phyloP scores from a whole-genome alignment of 2,888 invertebrate species.

The Petrolisthes manimaculis region DNA sequence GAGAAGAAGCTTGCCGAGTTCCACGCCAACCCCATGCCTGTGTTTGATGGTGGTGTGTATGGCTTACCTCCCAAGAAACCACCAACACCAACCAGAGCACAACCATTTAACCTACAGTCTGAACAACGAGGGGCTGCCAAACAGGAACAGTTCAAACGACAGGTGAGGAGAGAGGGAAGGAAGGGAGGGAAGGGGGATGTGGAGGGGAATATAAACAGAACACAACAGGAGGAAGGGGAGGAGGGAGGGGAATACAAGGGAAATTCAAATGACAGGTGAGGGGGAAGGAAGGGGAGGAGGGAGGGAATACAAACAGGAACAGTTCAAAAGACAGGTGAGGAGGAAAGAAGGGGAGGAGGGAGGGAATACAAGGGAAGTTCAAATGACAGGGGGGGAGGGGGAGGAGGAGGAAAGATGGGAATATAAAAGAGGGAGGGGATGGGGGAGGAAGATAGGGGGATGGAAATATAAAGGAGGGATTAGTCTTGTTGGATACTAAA shows the following conservation, averaged over 20 bases:
- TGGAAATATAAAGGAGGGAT: too few relatives aligned
- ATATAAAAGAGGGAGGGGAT: constrained; percentile 57
- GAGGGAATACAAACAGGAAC: constrained; percentile 59
- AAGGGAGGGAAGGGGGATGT: background rate
- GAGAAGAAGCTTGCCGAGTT: constrained; percentile 73
- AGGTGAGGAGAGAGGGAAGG: background rate
- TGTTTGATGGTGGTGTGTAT: constrained; percentile 71
- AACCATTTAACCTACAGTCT: constrained; percentile 69
- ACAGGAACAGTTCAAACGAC: constrained; percentile 46
- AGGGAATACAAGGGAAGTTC: background rate
- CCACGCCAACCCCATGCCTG: constrained; percentile 79
- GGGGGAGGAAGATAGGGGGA: too few relatives aligned
- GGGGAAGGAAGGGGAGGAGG: background rate
- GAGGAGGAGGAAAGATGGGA: constrained; percentile 40
- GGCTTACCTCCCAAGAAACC: constrained; percentile 69
- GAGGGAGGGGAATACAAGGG: background rate
- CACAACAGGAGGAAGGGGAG: too few relatives aligned
- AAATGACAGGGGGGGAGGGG: background rate
- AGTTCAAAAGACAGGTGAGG: background rate
- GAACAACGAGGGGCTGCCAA: constrained; percentile 67
- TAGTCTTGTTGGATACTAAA: too few relatives aligned
- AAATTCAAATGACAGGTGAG: constrained; percentile 1
- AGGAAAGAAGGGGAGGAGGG: too few relatives aligned
- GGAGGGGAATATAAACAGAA: background rate
- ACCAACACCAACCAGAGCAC: constrained; percentile 68